A percentile compares a stretch with the other conserved stretches of the same genome.
phyloP scores from a whole-genome alignment of 2,888 invertebrate genomes.

The Tricholauxania praeusta region DNA sequence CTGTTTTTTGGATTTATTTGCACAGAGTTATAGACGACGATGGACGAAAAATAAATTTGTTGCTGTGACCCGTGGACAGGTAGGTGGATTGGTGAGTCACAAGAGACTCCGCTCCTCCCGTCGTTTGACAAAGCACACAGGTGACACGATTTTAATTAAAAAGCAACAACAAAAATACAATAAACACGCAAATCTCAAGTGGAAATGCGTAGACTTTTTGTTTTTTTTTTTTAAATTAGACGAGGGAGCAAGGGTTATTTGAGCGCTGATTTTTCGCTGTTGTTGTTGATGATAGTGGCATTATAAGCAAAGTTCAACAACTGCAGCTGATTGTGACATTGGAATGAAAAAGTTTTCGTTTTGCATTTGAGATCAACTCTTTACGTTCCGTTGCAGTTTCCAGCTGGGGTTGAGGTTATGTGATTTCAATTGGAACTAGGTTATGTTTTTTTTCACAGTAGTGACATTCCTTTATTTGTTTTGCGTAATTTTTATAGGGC shows the following conservation, averaged over 20 bases:
- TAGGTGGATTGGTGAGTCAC: conserved; percentile 11
- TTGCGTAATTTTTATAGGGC: too few relatives aligned
- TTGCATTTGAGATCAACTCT: too few relatives aligned
- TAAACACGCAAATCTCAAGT: conserved; percentile 9
- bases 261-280: neutral
- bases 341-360: conserved; percentile 14
- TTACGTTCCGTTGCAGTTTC: too few relatives aligned
- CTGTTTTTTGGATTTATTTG: conserved; percentile 24
- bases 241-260: neutral
- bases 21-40: conserved; percentile 5
- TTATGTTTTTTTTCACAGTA: conserved; percentile 6
- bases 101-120: neutral
- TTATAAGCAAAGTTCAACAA: neutral
- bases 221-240: too few relatives aligned
- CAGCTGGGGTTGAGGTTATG: neutral
- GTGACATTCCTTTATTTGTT: conserved; percentile 18
- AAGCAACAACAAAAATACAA: too few relatives aligned
- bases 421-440: conserved; percentile 37
- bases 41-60: too few relatives aligned
- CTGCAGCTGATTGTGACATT: conserved; percentile 21
- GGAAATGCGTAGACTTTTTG: neutral
- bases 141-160: conserved; percentile 30
- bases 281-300: neutral
- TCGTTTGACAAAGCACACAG: neutral
- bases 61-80: neutral